Percentiles rank a stretch among this genome's conserved stretches.
phyloP scores from a whole-genome alignment of 2,797 vertebrate genomes.

The Pachyuromys duprasi region DNA sequence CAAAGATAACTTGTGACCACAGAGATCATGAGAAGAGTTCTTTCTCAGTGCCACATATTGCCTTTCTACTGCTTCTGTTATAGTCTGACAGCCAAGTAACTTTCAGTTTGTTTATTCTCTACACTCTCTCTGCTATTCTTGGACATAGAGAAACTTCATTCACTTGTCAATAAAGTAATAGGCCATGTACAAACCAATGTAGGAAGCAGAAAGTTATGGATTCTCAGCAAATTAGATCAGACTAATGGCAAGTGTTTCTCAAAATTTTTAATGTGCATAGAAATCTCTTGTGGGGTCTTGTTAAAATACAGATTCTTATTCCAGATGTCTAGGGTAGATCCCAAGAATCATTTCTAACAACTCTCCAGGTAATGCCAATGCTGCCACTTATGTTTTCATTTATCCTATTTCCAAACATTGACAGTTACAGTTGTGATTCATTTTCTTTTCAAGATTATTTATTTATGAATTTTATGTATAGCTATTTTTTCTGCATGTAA shows the following conservation, averaged over 20 bases:
- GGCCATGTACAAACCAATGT: not conserved
- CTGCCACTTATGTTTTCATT: not conserved
- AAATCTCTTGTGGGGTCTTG: slow-evolving; percentile 1
- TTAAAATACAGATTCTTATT: slow-evolving; percentile 51
- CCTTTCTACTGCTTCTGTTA: slow-evolving; percentile 21
- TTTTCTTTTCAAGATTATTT: not conserved
- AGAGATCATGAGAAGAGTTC: not conserved
- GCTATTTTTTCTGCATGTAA: not conserved
- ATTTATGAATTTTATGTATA: not conserved
- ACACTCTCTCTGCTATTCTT: slow-evolving; percentile 20
- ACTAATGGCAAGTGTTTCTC: slow-evolving; percentile 10
- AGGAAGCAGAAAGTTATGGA: not conserved
- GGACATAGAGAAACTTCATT: slow-evolving; percentile 37
- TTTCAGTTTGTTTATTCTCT: slow-evolving; percentile 14
- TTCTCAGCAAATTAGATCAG: not conserved
- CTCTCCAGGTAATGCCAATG: not conserved
- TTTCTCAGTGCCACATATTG: not conserved
- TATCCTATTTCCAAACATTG: slow-evolving; percentile 38
- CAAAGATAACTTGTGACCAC: not conserved
- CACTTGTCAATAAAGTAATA: slow-evolving; percentile 21
- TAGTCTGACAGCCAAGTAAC: slow-evolving; percentile 42
- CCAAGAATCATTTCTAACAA: slow-evolving; percentile 4
- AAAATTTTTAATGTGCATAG: slow-evolving; percentile 3
- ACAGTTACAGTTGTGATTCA: not conserved
- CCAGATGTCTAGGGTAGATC: not conserved